Conservation (phyloP, 2,113 vertebrate genomes). For the Solenodon paradoxus region DNA sequence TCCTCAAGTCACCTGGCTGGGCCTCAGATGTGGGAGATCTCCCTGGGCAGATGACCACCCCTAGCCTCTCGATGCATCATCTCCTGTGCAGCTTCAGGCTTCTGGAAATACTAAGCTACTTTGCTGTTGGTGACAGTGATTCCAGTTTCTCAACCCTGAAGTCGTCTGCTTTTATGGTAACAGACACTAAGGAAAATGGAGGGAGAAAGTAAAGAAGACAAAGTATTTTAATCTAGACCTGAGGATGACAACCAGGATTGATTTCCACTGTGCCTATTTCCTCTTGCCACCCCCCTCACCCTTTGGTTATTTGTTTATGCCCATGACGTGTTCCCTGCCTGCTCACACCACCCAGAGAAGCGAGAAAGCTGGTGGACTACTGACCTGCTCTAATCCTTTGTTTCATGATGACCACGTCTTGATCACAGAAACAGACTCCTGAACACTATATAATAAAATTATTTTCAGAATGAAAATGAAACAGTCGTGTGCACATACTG, state of each 20-base stretch:
- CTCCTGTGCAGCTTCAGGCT: no score
- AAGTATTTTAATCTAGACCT: neutral
- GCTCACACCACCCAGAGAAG: neutral
- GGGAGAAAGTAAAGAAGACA: neutral
- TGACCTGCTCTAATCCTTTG: neutral
- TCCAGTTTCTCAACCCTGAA: neutral
- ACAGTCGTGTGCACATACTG: neutral
- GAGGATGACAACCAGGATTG: neutral
- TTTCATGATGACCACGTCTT: conserved; percentile 7
- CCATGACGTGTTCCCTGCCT: neutral
- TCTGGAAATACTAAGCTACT: neutral
- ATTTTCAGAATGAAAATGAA: conserved; percentile 70
- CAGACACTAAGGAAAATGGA: conserved; percentile 1
- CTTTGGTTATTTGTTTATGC: neutral
- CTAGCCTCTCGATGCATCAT: no score
- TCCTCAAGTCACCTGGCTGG: neutral
- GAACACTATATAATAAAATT: conserved; percentile 74
- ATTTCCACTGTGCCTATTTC: neutral
- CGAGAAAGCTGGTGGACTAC: neutral
- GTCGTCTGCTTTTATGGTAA: neutral
- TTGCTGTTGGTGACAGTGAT: neutral
- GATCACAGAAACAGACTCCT: conserved; percentile 40
- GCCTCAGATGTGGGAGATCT: neutral
- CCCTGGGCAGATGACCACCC: neutral
- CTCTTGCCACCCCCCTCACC: neutral